phyloP scores from a whole-genome alignment of 2,797 vertebrate genomes.

The Fistularia commersonii region DNA sequence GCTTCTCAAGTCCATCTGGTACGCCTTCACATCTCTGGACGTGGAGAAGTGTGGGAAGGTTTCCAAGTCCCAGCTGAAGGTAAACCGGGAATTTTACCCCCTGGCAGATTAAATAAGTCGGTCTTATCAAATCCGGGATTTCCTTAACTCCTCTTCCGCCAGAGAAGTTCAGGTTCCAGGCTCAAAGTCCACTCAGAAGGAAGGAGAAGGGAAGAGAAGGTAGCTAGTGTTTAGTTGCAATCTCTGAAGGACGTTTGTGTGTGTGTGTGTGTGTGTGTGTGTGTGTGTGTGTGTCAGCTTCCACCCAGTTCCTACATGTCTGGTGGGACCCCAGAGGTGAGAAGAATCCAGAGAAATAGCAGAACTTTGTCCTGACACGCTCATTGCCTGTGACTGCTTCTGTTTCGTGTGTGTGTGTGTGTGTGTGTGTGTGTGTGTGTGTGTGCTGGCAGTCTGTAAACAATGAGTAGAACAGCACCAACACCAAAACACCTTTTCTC shows the following conservation, averaged over 20 bases:
- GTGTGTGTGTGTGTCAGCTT: too few relatives aligned
- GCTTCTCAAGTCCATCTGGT: slow-evolving; percentile 96
- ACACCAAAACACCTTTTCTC: background rate
- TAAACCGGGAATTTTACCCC: slow-evolving; percentile 46
- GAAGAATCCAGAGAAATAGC: slow-evolving; percentile 62
- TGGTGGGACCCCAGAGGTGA: slow-evolving; percentile 17
- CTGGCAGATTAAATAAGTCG: too few relatives aligned
- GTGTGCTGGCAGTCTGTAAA: background rate
- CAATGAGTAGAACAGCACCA: background rate
- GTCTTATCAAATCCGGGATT: too few relatives aligned
- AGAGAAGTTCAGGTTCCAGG: too few relatives aligned
- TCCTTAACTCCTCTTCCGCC: too few relatives aligned
- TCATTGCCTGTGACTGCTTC: slow-evolving; percentile 20
- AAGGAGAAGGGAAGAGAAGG: too few relatives aligned
- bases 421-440: slow-evolving; percentile 8
- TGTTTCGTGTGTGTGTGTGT: slow-evolving; percentile 19
- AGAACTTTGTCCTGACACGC: slow-evolving; percentile 63
- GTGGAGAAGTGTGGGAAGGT: slow-evolving; percentile 92
- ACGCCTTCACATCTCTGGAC: slow-evolving; percentile 95
- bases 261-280: too few relatives aligned
- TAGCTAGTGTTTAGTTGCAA: too few relatives aligned
- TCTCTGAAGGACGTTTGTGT: too few relatives aligned
- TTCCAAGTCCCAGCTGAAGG: slow-evolving; percentile 97
- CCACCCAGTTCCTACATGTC: slow-evolving; percentile 51
- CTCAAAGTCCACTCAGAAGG: too few relatives aligned